These are phyloP conservation scores for Pollicipes pollicipes DNA, from an alignment of 1,140 invertebrate genomes.

Conservation along the genomic window DNA sequence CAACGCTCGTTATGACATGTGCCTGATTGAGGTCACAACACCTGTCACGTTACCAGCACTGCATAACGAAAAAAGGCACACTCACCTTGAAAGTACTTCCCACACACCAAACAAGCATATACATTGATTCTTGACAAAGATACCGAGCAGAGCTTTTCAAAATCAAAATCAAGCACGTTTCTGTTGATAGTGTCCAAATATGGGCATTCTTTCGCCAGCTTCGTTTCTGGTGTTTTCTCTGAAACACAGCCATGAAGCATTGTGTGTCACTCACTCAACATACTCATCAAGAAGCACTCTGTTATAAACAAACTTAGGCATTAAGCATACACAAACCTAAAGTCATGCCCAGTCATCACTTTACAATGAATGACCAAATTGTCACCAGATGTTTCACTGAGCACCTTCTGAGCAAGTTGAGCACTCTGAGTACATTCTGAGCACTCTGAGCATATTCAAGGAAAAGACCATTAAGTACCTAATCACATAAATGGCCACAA, in stretches of 20 bases:
- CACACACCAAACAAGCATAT: constrained; percentile 98
- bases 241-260: background rate
- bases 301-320: no score
- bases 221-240: background rate
- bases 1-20: background rate
- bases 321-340: no score
- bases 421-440: no score
- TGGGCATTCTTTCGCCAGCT: constrained; percentile 42
- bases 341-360: no score
- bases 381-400: no score
- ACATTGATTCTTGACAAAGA: constrained; percentile 97
- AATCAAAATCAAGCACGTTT: constrained; percentile 97
- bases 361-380: no score
- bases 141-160: constrained; percentile 98
- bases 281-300: no score
- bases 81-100: constrained; percentile 90
- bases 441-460: no score
- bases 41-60: constrained; percentile 22
- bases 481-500: no score
- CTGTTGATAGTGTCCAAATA: constrained; percentile 94
- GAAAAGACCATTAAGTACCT: no score
- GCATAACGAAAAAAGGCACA: background rate
- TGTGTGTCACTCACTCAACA: background rate
- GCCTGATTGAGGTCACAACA: background rate
- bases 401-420: no score